Evolutionary conservation across 1,140 invertebrate genomes (phyloP).

Genomic region (Parapsyche elsis): DNA sequence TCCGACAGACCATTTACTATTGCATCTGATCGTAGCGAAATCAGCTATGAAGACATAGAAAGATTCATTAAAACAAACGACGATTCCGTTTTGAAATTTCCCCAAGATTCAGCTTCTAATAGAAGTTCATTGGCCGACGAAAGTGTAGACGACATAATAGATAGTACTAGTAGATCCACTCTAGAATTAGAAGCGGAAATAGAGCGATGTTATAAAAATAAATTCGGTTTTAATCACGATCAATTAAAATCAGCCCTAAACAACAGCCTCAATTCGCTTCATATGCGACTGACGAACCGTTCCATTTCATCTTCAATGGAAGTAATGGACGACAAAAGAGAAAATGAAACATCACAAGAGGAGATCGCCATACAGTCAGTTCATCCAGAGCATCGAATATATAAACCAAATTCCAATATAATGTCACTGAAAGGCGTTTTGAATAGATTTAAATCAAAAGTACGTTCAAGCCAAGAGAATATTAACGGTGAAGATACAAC

Average conservation of each 20-base stretch:
- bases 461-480: slow-evolving; percentile 48
- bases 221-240: slow-evolving; percentile 62
- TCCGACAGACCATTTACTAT: slow-evolving; percentile 75
- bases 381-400: slow-evolving; percentile 83
- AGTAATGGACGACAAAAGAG: slow-evolving; percentile 60
- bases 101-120: slow-evolving; percentile 41
- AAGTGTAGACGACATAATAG: slow-evolving; percentile 62
- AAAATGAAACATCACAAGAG: slow-evolving; percentile 63
- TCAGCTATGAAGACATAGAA: slow-evolving; percentile 70
- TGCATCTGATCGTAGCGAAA: slow-evolving; percentile 74
- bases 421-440: slow-evolving; percentile 65
- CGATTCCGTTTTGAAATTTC: slow-evolving; percentile 69
- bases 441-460: slow-evolving; percentile 64
- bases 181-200: slow-evolving; percentile 67
- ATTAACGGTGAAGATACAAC: slow-evolving; percentile 21
- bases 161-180: slow-evolving; percentile 67
- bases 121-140: slow-evolving; percentile 48
- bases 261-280: slow-evolving; percentile 58
- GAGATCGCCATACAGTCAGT: slow-evolving; percentile 57
- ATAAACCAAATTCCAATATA: slow-evolving; percentile 69
- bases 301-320: slow-evolving; percentile 67
- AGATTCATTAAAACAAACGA: slow-evolving; percentile 66
- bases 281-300: slow-evolving; percentile 56
- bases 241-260: slow-evolving; percentile 59
- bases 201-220: slow-evolving; percentile 66